These are phyloP conservation scores for Anastatus disparis DNA, from an alignment of 1,140 invertebrate species.

Conservation along the genomic window DNA sequence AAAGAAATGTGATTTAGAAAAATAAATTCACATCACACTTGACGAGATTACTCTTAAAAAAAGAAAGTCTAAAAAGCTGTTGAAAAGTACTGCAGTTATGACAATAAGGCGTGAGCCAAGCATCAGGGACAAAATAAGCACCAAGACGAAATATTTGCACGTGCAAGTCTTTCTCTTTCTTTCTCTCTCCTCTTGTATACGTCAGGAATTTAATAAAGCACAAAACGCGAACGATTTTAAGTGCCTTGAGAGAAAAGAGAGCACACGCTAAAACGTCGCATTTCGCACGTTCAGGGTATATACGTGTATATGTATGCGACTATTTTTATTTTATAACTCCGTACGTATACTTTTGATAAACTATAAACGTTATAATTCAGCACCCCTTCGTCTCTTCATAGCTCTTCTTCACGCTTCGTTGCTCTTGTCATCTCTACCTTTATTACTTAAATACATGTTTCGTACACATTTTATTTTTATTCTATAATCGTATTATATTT, in stretches of 20 bases:
- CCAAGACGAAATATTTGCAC: conserved; percentile 64
- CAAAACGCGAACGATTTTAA: conserved; percentile 40
- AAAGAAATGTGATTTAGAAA: no score
- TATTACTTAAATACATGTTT: not conserved
- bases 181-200: conserved; percentile 49
- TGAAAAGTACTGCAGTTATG: conserved; percentile 2
- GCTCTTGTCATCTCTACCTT: not conserved
- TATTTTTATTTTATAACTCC: not conserved
- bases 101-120: conserved; percentile 14
- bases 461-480: no score
- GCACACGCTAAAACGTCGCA: conserved; percentile 12
- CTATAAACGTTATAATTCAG: not conserved
- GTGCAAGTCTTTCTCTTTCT: conserved; percentile 49
- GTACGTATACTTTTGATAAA: not conserved
- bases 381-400: not conserved
- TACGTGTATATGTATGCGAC: not conserved
- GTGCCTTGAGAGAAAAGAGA: conserved; percentile 35
- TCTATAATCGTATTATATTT: not conserved
- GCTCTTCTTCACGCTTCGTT: not conserved
- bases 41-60: no score
- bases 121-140: conserved; percentile 11
- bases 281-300: conserved; percentile 23
- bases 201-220: conserved; percentile 68
- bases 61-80: conserved; percentile 5
- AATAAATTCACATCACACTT: not conserved